Base-by-base conservation (phyloP, 2,797 vertebrate genomes). In the Chelon auratus region DNA sequence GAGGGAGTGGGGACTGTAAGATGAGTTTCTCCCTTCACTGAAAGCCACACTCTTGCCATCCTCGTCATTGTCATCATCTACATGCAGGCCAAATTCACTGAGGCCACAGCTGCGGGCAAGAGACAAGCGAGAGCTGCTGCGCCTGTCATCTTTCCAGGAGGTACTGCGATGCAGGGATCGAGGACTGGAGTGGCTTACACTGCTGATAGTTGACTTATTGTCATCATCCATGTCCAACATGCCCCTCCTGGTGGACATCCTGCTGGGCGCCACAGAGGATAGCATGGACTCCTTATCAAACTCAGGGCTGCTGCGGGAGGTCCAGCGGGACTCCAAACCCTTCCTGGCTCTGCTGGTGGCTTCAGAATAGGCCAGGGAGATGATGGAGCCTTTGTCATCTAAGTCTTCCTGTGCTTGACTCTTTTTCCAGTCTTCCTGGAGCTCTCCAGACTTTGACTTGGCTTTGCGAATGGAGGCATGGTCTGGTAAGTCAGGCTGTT, bases 301-400 rank as follows among this genome's bases (percentile, higher is more conserved):
- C 2, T 97, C 96, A 0, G 95, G 93, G 11, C 95, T 95, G 82
- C 81, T 90, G 51, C 50, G 94, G 63, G 73, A 94, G 4, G 95
- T 95, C 97, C 97, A 97, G 18, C 95, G 95, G 50, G 96, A 96
- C 78, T 97, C 96, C 78, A 96, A 80, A 20, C 96, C 96, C 66
- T 94, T 95, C 80, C 95, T 90, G 8, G 95, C 93, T 10, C 93
- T 92, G 87, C 94, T 93, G 64, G 94, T 90, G 13, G 93, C 93
- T 51, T 96, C 96, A 0, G 96, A 96, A 65, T 97, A 97, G 14
- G 96, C 95, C 50, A 93, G 78, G 17, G 96, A 95, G 80, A 97
- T 94, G 77, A 97, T 57, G 0, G 96, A 96, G 26, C 92, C 84
- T n/a, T 94, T 80, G 62, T 96, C 96, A 0, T 93, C 95, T 0